Conservation (phyloP, 2,113 vertebrate species). For the Suricata suricatta region DNA sequence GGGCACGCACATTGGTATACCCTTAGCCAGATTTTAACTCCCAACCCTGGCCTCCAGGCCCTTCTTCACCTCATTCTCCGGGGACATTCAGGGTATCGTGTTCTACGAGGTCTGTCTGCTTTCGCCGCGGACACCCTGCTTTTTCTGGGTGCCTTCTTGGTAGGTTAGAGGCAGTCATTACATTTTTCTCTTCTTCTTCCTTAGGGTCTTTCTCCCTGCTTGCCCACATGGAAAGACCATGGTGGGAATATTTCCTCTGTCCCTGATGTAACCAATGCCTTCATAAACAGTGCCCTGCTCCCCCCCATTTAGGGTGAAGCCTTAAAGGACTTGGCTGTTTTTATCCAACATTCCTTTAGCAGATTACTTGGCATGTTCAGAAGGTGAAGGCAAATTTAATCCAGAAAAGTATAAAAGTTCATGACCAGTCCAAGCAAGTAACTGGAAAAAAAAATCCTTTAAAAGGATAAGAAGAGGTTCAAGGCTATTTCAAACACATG, state of each 20-base stretch:
- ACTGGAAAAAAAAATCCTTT: conserved; percentile 51
- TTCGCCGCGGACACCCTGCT: neutral
- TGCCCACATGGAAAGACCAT: conserved; percentile 10
- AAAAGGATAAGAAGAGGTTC: conserved; percentile 68
- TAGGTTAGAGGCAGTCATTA: neutral
- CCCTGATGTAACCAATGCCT: conserved; percentile 40
- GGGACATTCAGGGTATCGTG: neutral
- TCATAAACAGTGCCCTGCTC: conserved; percentile 25
- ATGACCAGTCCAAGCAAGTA: conserved; percentile 74
- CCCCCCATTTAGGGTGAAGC: neutral
- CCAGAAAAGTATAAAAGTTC: conserved; percentile 65
- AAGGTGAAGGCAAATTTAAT: conserved; percentile 74
- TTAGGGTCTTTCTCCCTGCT: neutral
- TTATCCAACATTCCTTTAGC: conserved; percentile 72
- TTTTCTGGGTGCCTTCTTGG: neutral
- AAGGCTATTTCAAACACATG: conserved; percentile 67
- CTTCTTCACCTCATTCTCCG: neutral
- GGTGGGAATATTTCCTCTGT: neutral
- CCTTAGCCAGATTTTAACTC: neutral
- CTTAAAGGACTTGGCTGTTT: conserved; percentile 67
- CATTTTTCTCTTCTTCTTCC: conserved; percentile 10
- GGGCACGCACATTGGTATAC: neutral
- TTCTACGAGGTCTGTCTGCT: neutral
- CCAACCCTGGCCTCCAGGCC: neutral
- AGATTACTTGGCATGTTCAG: conserved; percentile 72